phyloP scores from a whole-genome alignment of 2,888 invertebrate genomes.

The Cheilosia scutellata region DNA sequence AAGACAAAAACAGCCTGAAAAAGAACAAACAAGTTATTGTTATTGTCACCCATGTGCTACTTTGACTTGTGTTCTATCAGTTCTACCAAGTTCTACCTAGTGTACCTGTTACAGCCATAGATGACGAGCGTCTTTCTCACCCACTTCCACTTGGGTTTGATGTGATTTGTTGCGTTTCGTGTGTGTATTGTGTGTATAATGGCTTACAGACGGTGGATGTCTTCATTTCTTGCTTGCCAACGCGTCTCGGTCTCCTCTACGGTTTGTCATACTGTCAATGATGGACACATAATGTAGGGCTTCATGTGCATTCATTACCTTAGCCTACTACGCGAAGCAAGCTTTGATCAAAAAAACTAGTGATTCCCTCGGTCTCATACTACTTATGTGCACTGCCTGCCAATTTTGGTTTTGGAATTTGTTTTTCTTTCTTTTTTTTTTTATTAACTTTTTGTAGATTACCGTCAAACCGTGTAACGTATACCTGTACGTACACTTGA shows the following conservation, averaged over 20 bases:
- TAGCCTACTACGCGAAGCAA: conserved; percentile 58
- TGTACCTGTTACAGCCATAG: conserved; percentile 25
- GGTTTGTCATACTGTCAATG: conserved; percentile 51
- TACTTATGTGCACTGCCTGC: conserved; percentile 59
- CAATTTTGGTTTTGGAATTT: conserved; percentile 58
- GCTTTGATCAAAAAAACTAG: conserved; percentile 61
- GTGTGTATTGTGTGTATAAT: conserved; percentile 3
- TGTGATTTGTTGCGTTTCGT: conserved; percentile 51
- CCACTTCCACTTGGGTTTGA: conserved; percentile 47
- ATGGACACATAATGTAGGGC: conserved; percentile 70
- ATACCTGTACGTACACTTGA: neutral
- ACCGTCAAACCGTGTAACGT: conserved; percentile 7
- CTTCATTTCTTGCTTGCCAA: conserved; percentile 26
- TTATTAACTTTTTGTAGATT: conserved; percentile 55
- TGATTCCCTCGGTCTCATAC: conserved; percentile 54
- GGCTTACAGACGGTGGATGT: conserved; percentile 28
- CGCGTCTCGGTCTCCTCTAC: conserved; percentile 28
- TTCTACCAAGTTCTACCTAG: conserved; percentile 36
- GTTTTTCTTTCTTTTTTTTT: conserved; percentile 36
- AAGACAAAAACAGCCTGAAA: conserved; percentile 22
- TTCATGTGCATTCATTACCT: conserved; percentile 75
- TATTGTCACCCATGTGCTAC: conserved; percentile 73
- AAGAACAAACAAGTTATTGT: conserved; percentile 72
- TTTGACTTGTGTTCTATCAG: conserved; percentile 62
- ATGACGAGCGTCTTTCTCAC: conserved; percentile 39